These are phyloP conservation scores for Xestia xanthographa DNA, from an alignment of 2,888 invertebrate species.

Conservation along the genomic window DNA sequence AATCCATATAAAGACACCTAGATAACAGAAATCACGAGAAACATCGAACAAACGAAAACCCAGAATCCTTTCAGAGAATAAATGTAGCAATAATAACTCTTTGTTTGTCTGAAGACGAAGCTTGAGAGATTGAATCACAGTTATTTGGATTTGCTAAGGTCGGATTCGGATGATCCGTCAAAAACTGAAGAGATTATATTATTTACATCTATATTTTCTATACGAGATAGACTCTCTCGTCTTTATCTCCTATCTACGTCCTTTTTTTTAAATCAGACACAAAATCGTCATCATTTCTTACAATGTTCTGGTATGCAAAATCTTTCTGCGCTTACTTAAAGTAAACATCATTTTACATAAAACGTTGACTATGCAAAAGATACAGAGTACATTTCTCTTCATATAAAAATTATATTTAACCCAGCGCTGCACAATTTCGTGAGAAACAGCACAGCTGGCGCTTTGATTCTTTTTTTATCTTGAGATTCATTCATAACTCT, in stretches of 20 bases:
- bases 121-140: constrained; percentile 58
- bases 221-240: too few species aligned
- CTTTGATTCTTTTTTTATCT: constrained; percentile 12
- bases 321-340: background rate
- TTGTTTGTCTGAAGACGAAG: constrained; percentile 57
- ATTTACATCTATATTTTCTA: constrained; percentile 22
- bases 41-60: constrained; percentile 45
- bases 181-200: constrained; percentile 35
- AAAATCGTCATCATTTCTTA: background rate
- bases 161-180: constrained; percentile 35
- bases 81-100: constrained; percentile 64
- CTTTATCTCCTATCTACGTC: too few species aligned
- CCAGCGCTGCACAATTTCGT: constrained; percentile 2
- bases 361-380: background rate
- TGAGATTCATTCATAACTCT: constrained; percentile 2
- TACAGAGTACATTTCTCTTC: background rate
- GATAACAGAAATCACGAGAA: constrained; percentile 39
- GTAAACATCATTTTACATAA: background rate
- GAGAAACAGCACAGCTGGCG: constrained; percentile 16
- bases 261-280: too few species aligned
- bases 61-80: constrained; percentile 50
- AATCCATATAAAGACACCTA: constrained; percentile 12
- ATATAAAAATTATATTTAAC: background rate
- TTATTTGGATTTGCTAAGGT: constrained; percentile 52
- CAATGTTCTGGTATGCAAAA: background rate